Conservation (phyloP, 64 coral and sea anemone genomes). For the Montipora capricornis region DNA sequence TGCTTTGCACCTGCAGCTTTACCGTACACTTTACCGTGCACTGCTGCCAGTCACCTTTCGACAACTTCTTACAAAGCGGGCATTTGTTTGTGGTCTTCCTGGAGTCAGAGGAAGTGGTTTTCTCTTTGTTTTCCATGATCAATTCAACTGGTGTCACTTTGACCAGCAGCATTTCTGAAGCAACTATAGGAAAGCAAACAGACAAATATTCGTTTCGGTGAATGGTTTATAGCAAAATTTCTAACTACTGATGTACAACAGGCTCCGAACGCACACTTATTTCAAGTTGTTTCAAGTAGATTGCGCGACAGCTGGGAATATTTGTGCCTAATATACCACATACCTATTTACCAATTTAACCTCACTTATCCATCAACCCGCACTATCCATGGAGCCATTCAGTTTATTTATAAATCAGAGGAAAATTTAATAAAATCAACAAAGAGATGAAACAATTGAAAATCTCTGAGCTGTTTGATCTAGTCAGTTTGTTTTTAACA, state of each 20-base stretch:
- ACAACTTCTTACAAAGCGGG: background rate
- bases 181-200: background rate
- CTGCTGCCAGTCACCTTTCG: background rate
- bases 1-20: background rate
- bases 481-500: background rate
- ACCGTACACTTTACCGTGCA: background rate
- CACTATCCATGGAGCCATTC: background rate
- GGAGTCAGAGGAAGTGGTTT: background rate
- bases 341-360: conserved; percentile 1
- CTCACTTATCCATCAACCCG: background rate
- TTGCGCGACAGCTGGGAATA: background rate
- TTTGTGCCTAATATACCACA: conserved; percentile 1
- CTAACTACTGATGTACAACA: background rate
- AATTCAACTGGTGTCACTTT: conserved; percentile 1
- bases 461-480: background rate
- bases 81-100: background rate
- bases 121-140: background rate
- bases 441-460: conserved; percentile 10
- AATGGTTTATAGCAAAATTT: background rate
- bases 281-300: background rate
- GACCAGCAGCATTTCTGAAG: conserved; percentile 8
- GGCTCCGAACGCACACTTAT: background rate
- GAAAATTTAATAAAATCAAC: conserved; percentile 5
- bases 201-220: background rate
- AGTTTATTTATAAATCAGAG: background rate